These are phyloP conservation scores for Xiphophorus couchianus DNA, from an alignment of 2,113 vertebrate species.

Conservation along the genomic window DNA sequence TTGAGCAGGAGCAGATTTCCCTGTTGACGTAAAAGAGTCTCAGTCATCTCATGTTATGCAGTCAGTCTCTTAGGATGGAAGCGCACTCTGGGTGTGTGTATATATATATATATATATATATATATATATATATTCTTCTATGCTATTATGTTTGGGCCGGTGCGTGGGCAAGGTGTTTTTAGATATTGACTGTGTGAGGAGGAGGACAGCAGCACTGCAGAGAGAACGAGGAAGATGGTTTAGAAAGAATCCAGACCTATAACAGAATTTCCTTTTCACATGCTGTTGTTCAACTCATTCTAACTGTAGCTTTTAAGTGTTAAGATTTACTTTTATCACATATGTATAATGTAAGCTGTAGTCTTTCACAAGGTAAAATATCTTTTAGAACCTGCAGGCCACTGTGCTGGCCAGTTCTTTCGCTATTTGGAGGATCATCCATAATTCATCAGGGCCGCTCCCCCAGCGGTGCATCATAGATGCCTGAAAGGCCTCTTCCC, in stretches of 20 bases:
- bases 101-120: not conserved
- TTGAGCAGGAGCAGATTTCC: conserved; percentile 34
- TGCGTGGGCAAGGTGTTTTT: not conserved
- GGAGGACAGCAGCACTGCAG: not conserved
- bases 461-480: conserved; percentile 62
- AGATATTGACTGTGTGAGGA: not conserved
- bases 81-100: not conserved
- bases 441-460: conserved; percentile 77
- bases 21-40: conserved; percentile 54
- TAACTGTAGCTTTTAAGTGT: not conserved
- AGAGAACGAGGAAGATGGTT: not conserved
- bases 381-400: conserved; percentile 25
- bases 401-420: conserved; percentile 39
- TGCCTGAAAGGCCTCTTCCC: conserved; percentile 60
- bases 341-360: not conserved
- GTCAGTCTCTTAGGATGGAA: conserved; percentile 12
- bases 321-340: not conserved
- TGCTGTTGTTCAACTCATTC: not conserved
- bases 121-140: not conserved
- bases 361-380: conserved; percentile 12
- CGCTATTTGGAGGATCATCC: conserved; percentile 79
- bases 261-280: not conserved
- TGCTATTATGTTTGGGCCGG: not conserved
- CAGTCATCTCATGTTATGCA: conserved; percentile 23
- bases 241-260: not conserved